Evolutionary conservation across 1,140 invertebrate genomes (phyloP).

Genomic region (Ectropis grisescens): DNA sequence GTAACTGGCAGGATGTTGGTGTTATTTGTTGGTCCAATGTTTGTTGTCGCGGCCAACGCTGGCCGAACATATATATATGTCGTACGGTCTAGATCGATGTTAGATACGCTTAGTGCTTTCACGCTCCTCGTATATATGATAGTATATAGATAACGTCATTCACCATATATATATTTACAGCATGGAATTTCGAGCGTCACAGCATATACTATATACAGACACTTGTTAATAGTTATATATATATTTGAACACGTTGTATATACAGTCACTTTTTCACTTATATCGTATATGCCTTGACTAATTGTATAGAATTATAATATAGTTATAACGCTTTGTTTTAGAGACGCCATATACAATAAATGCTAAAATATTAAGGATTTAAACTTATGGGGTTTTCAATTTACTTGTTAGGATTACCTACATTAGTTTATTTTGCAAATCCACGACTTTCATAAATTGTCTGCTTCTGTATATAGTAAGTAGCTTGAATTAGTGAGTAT

Average conservation of each 20-base stretch:
- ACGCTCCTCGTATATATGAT: constrained; percentile 11
- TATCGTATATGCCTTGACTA: no score
- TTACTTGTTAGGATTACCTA: no score
- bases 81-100: constrained; percentile 47
- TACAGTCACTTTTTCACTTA: no score
- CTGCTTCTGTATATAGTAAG: neutral
- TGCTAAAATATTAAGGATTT: no score
- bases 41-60: constrained; percentile 32
- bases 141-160: no score
- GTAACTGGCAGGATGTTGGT: constrained; percentile 44
- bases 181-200: no score
- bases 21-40: constrained; percentile 35
- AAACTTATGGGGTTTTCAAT: no score
- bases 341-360: no score
- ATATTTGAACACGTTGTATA: constrained; percentile 3
- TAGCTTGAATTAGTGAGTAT: neutral
- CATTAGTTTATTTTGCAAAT: neutral
- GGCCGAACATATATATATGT: constrained; percentile 43
- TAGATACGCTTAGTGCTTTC: constrained; percentile 37
- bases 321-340: no score
- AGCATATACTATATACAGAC: no score
- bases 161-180: no score
- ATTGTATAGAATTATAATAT: no score
- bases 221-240: constrained; percentile 10
- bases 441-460: neutral